Evolutionary conservation across 2,888 invertebrate genomes (phyloP).

Genomic region (Eristalinus aeneus): DNA sequence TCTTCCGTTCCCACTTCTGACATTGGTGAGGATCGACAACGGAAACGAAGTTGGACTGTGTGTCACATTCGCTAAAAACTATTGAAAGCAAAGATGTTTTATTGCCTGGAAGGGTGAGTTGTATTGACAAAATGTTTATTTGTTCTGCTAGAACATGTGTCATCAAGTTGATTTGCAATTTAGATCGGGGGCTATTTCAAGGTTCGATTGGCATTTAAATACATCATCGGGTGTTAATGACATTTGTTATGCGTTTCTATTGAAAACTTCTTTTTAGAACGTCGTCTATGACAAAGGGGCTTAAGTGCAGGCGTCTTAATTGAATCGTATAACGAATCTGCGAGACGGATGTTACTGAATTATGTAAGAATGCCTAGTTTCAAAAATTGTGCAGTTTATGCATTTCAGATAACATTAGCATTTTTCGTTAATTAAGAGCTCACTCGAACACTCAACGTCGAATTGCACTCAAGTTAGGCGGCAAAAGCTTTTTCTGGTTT

Average conservation of each 20-base stretch:
- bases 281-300: not conserved
- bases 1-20: not conserved
- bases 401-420: too few relatives aligned
- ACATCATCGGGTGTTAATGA: not conserved
- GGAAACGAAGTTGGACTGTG: not conserved
- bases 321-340: not conserved
- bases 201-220: not conserved
- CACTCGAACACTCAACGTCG: too few relatives aligned
- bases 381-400: too few relatives aligned
- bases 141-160: not conserved
- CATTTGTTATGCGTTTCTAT: not conserved
- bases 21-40: not conserved
- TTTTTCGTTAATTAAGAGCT: too few relatives aligned
- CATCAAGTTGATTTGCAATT: not conserved
- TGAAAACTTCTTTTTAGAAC: not conserved
- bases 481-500: too few relatives aligned
- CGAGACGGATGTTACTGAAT: not conserved
- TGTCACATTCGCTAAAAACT: not conserved
- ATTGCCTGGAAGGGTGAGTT: not conserved
- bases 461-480: too few relatives aligned
- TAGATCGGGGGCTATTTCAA: not conserved
- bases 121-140: not conserved
- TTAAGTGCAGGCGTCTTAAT: not conserved
- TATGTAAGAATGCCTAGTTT: not conserved
- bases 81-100: not conserved